Evolutionary conservation across 2,113 vertebrate genomes (phyloP).

Genomic region (Bufo gargarizans): DNA sequence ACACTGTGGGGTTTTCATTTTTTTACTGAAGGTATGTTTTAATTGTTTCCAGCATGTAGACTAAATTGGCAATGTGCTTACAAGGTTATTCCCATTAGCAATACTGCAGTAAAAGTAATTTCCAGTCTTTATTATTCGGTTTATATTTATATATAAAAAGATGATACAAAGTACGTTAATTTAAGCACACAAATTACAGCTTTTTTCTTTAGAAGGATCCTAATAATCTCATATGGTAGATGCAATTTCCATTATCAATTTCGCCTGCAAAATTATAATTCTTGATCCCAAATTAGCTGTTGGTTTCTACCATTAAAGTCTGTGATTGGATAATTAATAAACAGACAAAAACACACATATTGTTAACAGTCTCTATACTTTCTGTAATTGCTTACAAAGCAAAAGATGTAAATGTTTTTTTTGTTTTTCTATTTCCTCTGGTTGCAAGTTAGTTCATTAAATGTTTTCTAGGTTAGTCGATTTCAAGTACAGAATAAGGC

Average conservation of each 20-base stretch:
- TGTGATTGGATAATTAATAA: conserved; percentile 6
- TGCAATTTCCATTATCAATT: not conserved
- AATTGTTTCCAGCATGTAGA: not conserved
- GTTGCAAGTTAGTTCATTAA: not conserved
- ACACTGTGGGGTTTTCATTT: not conserved
- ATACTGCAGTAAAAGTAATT: not conserved
- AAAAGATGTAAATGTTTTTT: not conserved
- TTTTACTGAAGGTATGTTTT: not conserved
- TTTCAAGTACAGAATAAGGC: not conserved
- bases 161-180: not conserved
- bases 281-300: conserved; percentile 14
- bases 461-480: not conserved
- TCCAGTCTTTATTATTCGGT: not conserved
- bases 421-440: not conserved
- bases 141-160: not conserved
- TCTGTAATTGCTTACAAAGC: not conserved
- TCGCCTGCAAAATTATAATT: not conserved
- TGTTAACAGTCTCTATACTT: not conserved
- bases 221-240: not conserved
- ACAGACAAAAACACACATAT: not conserved
- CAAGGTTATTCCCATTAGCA: not conserved
- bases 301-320: not conserved
- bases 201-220: not conserved
- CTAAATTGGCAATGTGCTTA: not conserved
- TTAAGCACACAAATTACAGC: not conserved